Percentiles rank a stretch among this genome's conserved stretches.
Conservation (phyloP, 2,797 vertebrate species). For the Pipistrellus kuhlii region DNA sequence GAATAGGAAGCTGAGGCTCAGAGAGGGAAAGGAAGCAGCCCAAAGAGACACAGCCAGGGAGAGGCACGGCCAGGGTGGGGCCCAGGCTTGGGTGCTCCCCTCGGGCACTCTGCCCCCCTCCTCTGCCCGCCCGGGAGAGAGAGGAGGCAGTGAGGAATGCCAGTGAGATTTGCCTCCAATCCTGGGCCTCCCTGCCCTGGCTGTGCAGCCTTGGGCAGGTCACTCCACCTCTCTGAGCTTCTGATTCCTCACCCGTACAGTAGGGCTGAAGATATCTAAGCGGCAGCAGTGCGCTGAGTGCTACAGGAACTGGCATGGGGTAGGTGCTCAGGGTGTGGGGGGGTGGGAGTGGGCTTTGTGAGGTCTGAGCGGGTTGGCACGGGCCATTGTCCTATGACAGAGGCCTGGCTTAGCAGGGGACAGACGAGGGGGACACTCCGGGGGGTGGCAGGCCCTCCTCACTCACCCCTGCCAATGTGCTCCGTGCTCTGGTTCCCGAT, state of each 20-base stretch:
- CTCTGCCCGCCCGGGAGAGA: not conserved
- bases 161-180: not conserved
- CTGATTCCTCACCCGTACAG: not conserved
- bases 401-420: not conserved
- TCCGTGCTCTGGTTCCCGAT: not conserved
- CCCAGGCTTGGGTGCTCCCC: too few species aligned
- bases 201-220: not conserved
- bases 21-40: not conserved
- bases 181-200: not conserved
- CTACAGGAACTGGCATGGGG: not conserved
- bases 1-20: not conserved
- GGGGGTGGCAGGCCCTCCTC: not conserved
- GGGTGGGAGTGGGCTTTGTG: accelerated
- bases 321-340: accelerated
- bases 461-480: not conserved
- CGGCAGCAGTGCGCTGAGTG: not conserved
- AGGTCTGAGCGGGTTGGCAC: not conserved
- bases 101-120: not conserved
- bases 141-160: not conserved
- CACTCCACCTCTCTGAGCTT: not conserved
- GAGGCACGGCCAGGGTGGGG: not conserved
- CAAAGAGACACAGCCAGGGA: not conserved
- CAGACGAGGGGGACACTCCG: not conserved
- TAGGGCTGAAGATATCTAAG: not conserved
- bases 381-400: not conserved